Evolutionary conservation across 1,140 invertebrate species (phyloP), one percentile per base, ranked within the genome.

Genomic region (Drosophila sulfurigaster): DNA sequence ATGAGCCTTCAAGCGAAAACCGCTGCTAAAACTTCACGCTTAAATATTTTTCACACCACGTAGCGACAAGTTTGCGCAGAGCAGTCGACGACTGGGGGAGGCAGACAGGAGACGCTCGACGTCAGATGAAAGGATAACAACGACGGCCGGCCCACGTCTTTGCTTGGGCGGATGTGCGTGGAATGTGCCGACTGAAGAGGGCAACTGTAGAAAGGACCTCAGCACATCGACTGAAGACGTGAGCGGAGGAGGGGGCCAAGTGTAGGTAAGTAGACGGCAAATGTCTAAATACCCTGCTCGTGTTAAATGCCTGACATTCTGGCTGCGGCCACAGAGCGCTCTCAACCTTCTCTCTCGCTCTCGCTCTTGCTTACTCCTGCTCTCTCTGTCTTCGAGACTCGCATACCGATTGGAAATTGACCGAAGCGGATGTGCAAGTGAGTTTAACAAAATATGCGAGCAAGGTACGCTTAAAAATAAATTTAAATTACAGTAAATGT

Each of bases 41-140:
- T 89, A 89, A 89, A 89, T 89, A 89, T 89, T 89, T 89, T 89
- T 89, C 85, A 89, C 85, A 89, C 85, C 81, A 85, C 86, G 77
- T 79, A 85, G 85, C 85, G 85, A 85, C 85, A 88, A 88, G 85
- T 88, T 88, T 90, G 85, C 70, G 60, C 70, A 10, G 20, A 25
- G 20, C 28, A n/a, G 48, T 28, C 15, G 20, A 25, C n/a, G 59
- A 52, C 13, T 25, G 20, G 20, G 20, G 20, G 20, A 25, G 28
- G 28, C 38, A 5, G n/a, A 11, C 8, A 13, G 35, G 20, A 54
- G 30, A 11, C 16, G 38, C 8, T 38, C 35, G 35, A 38, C 35
- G 28, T 25, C 25, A n/a, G 45, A 30, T 45, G 51, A 25, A 46
- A 56, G 80, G 75, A 68, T 46, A 66, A 73, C 63, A 62, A 73